Evolutionary conservation across 2,888 invertebrate species (phyloP).

Genomic region (Meloe dianella): DNA sequence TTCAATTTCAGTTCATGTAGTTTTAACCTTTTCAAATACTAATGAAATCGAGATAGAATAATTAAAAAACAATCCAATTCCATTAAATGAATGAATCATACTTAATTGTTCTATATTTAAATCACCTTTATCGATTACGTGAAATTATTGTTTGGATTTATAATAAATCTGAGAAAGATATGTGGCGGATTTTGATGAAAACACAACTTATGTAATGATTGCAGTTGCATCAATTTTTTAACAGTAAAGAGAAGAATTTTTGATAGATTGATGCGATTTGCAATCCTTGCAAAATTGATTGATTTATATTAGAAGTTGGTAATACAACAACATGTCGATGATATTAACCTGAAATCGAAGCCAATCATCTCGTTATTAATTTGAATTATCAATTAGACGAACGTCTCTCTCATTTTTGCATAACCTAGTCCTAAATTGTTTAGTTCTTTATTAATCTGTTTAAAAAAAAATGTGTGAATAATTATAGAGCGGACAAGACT

Average conservation of each 20-base stretch:
- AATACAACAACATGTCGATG: background rate
- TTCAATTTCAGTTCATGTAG: background rate
- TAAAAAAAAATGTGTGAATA: background rate
- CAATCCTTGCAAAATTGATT: constrained; percentile 1
- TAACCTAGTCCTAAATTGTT: background rate
- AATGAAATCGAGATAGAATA: background rate
- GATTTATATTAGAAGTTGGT: background rate
- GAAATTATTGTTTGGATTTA: too few species aligned
- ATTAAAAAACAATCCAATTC: background rate
- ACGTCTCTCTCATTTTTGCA: background rate
- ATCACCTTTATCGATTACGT: background rate
- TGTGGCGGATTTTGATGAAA: background rate
- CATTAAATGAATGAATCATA: background rate
- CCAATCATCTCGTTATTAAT: background rate
- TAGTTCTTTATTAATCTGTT: too few species aligned
- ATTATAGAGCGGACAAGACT: background rate
- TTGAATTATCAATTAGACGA: background rate
- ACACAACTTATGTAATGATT: background rate
- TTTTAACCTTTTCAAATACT: background rate
- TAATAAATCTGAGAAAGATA: too few species aligned
- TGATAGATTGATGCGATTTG: background rate
- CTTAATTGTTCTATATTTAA: background rate
- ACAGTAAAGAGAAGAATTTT: background rate
- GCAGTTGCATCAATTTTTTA: too few species aligned
- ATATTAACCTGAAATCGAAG: background rate